Percentiles rank a stretch among this genome's conserved stretches.
Conservation (phyloP, 2,113 vertebrate genomes). For the Dendrocopos noguchii region DNA sequence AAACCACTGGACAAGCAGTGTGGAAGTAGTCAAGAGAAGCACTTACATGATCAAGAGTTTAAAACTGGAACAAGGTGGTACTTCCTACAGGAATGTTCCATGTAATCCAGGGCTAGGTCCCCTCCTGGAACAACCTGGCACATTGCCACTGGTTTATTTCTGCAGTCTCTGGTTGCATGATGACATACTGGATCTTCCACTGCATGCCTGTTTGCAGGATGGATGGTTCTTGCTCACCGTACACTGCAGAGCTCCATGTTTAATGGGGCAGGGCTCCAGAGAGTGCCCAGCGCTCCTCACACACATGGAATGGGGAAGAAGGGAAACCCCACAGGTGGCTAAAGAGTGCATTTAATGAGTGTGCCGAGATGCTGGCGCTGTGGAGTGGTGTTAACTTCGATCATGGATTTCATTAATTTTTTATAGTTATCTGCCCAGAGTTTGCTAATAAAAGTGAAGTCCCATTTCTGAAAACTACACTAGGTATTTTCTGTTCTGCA, state of each 20-base stretch:
- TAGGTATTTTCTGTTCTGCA: background rate
- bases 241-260: background rate
- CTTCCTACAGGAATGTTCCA: too few species aligned
- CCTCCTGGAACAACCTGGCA: background rate
- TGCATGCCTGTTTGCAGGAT: too few species aligned
- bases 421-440: background rate
- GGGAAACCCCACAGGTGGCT: background rate
- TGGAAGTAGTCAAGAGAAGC: too few species aligned
- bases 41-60: too few species aligned
- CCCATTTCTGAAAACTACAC: background rate
- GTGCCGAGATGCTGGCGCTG: background rate
- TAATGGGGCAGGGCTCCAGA: background rate
- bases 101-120: background rate
- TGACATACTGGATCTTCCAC: background rate
- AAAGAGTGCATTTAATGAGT: background rate
- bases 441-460: background rate
- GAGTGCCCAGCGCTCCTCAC: background rate
- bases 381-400: background rate
- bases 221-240: background rate
- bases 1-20: too few species aligned
- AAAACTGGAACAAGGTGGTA: too few species aligned
- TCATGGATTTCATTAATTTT: background rate
- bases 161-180: background rate
- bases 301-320: background rate
- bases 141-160: background rate